phyloP scores from a whole-genome alignment of 1,140 invertebrate genomes.

The Diabrotica virgifera region DNA sequence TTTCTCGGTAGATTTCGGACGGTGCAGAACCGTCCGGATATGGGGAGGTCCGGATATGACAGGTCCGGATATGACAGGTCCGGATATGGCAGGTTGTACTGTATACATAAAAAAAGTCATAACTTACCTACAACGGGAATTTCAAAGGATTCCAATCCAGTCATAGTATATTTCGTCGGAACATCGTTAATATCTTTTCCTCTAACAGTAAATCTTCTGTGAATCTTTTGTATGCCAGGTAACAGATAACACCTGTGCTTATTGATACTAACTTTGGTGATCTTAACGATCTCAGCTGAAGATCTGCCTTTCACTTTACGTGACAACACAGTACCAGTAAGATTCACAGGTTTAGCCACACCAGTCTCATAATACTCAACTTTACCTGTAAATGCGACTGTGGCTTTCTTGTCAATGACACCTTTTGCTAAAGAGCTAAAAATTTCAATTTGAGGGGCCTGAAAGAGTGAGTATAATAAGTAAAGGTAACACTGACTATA shows the following conservation, averaged over 20 bases:
- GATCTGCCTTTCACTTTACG: slow-evolving; percentile 50
- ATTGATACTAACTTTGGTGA: slow-evolving; percentile 59
- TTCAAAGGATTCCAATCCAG: slow-evolving; percentile 66
- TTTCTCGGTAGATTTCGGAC: no score
- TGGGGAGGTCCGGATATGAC: no score
- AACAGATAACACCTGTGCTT: slow-evolving; percentile 58
- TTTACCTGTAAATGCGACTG: slow-evolving; percentile 61
- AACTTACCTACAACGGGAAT: slow-evolving; percentile 68
- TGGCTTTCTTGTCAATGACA: slow-evolving; percentile 61
- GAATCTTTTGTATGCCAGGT: slow-evolving; percentile 60
- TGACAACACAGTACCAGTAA: slow-evolving; percentile 57
- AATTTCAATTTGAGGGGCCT: slow-evolving; percentile 54
- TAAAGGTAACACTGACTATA: slow-evolving; percentile 24
- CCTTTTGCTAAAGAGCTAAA: slow-evolving; percentile 45
- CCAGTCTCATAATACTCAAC: slow-evolving; percentile 65
- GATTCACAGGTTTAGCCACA: slow-evolving; percentile 55
- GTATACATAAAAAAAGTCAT: slow-evolving; percentile 14
- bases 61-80: no score
- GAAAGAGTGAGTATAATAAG: slow-evolving; percentile 49
- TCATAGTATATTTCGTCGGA: slow-evolving; percentile 65
- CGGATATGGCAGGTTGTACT: no score
- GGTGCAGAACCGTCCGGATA: no score
- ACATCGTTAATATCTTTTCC: slow-evolving; percentile 61
- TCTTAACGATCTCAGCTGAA: slow-evolving; percentile 52
- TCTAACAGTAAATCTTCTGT: slow-evolving; percentile 58